Percentiles rank a stretch among this genome's conserved stretches.
phyloP scores from a whole-genome alignment of 2,797 vertebrate species.

The Sebastes iracundus region DNA sequence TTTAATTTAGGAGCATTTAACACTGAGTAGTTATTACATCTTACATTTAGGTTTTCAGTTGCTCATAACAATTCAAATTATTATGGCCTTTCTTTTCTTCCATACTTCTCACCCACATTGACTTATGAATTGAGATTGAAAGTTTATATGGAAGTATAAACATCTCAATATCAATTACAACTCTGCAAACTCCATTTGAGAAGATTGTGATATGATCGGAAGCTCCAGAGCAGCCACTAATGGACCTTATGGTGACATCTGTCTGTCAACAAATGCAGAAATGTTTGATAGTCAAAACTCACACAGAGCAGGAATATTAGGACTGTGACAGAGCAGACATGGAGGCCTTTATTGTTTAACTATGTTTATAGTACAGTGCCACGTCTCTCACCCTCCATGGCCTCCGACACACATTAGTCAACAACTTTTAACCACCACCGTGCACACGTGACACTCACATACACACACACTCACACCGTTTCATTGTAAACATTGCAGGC shows the following conservation, averaged over 20 bases:
- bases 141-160: not conserved
- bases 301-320: not conserved
- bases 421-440: slow-evolving; percentile 70
- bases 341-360: slow-evolving; percentile 84
- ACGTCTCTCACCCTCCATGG: slow-evolving; percentile 62
- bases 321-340: slow-evolving; percentile 67
- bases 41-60: not conserved
- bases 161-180: not conserved
- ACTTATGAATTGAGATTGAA: not conserved
- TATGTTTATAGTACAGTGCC: slow-evolving; percentile 82
- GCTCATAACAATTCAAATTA: not conserved
- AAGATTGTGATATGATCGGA: not conserved
- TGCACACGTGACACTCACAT: slow-evolving; percentile 39
- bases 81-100: not conserved
- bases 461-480: slow-evolving; percentile 40
- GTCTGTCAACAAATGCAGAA: not conserved
- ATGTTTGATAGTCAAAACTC: not conserved
- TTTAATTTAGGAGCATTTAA: not conserved
- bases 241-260: not conserved
- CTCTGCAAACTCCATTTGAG: not conserved
- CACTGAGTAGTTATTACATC: not conserved
- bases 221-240: not conserved
- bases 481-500: slow-evolving; percentile 87
- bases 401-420: slow-evolving; percentile 64
- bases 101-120: not conserved